These are phyloP conservation scores for Mus caroli DNA, from an alignment of 2,797 vertebrate species.

Conservation along the genomic window DNA sequence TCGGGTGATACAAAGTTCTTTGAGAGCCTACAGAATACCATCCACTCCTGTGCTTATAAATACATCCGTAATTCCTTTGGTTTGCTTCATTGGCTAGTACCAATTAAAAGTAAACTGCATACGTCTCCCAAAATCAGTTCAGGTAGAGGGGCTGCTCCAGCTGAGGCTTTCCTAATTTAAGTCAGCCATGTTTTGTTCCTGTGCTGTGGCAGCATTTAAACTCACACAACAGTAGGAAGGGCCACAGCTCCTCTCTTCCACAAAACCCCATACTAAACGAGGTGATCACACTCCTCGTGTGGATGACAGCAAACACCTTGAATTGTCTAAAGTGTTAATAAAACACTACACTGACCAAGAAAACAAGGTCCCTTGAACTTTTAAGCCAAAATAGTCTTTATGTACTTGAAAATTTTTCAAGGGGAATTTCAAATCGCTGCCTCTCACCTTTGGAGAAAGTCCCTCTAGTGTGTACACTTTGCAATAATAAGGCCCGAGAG, in stretches of 20 bases:
- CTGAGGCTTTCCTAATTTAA: slow-evolving; percentile 38
- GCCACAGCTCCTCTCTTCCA: background rate
- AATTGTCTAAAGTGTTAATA: background rate
- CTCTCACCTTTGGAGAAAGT: slow-evolving; percentile 36
- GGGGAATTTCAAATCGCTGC: background rate
- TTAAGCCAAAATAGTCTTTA: slow-evolving; percentile 28
- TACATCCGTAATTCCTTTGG: slow-evolving; percentile 37
- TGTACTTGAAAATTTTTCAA: slow-evolving; percentile 15
- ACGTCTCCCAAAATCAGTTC: slow-evolving; percentile 8
- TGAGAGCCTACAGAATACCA: slow-evolving; percentile 35
- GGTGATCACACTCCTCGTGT: background rate
- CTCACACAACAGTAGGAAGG: background rate
- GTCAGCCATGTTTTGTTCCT: slow-evolving; percentile 29
- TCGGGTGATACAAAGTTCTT: slow-evolving; percentile 8
- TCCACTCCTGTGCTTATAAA: slow-evolving; percentile 59
- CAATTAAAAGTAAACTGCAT: slow-evolving; percentile 60
- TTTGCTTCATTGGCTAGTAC: slow-evolving; percentile 33
- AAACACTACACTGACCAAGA: background rate
- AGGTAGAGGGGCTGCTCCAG: background rate
- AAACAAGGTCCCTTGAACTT: background rate
- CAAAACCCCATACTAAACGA: background rate
- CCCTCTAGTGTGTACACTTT: background rate
- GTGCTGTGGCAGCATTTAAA: background rate
- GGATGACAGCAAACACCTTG: background rate
- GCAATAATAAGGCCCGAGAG: background rate